A percentile compares a stretch with the other conserved stretches of the same genome.
Evolutionary conservation across 2,888 invertebrate genomes (phyloP).

Genomic region (Meiosimyza platycephala): DNA sequence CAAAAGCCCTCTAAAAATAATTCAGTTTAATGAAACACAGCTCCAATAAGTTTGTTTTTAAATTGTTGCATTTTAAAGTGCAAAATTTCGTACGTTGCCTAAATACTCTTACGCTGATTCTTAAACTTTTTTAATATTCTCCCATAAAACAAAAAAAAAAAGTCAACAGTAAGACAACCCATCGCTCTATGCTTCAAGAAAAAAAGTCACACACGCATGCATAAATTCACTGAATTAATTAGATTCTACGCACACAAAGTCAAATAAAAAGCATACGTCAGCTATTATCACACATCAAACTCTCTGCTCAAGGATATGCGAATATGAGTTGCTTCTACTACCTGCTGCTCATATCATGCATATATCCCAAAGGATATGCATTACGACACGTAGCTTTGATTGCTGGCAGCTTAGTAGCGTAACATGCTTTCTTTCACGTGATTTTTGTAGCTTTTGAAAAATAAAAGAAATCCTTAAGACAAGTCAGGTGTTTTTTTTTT

Average conservation of each 20-base stretch:
- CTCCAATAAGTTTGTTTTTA: no score
- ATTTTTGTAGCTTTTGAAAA: slow-evolving; percentile 2
- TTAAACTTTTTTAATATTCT: no score
- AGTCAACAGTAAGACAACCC: no score
- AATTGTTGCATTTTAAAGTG: no score
- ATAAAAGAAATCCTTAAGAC: slow-evolving; percentile 24
- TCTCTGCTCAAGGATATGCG: slow-evolving; percentile 22
- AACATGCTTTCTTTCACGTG: neutral
- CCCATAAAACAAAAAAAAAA: no score
- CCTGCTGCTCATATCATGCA: slow-evolving; percentile 36
- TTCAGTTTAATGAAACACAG: no score
- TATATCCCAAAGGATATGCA: slow-evolving; percentile 64
- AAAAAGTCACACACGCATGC: slow-evolving; percentile 58
- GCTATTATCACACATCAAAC: slow-evolving; percentile 61
- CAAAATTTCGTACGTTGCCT: no score
- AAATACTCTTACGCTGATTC: no score
- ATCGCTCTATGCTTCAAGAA: slow-evolving; percentile 24
- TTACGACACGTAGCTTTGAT: slow-evolving; percentile 61
- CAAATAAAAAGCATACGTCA: slow-evolving; percentile 49
- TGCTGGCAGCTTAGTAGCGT: slow-evolving; percentile 41
- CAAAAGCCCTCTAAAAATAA: no score
- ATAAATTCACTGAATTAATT: slow-evolving; percentile 58
- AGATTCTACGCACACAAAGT: slow-evolving; percentile 54
- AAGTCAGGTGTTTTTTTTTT: slow-evolving; percentile 42
- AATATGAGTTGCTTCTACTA: neutral